A percentile compares a stretch with the other conserved stretches of the same genome.
phyloP scores from a whole-genome alignment of 2,888 invertebrate species.

The Dolomedes plantarius region DNA sequence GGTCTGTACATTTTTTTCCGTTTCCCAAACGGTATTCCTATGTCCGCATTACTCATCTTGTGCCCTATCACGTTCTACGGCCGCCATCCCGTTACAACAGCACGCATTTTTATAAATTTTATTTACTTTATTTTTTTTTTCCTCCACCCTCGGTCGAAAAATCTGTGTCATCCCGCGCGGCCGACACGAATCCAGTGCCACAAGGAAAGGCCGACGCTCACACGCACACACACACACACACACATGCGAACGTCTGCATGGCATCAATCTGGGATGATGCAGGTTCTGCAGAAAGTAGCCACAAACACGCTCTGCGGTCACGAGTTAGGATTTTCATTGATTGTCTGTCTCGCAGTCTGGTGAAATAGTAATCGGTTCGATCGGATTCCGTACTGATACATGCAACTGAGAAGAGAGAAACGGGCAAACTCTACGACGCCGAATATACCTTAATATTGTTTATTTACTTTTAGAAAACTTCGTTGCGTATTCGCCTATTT shows the following conservation, averaged over 20 bases:
- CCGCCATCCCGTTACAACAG: neutral
- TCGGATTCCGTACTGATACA: no score
- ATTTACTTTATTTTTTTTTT: neutral
- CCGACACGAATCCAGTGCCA: neutral
- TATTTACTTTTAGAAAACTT: no score
- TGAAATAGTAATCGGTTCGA: no score
- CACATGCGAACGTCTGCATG: conserved; percentile 1
- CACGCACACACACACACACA: no score
- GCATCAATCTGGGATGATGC: neutral
- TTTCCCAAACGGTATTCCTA: no score
- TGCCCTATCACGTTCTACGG: neutral
- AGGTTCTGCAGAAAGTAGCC: neutral
- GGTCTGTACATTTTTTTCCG: no score
- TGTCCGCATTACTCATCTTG: neutral
- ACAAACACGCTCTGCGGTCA: neutral
- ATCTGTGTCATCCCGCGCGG: conserved; percentile 2
- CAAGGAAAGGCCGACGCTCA: neutral
- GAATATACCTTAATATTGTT: no score
- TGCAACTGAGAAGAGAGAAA: no score
- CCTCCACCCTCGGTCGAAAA: neutral
- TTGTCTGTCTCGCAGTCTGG: no score
- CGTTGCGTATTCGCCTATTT: no score
- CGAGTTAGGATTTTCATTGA: neutral
- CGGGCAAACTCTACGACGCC: no score
- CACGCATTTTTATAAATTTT: neutral